Conservation (phyloP, 2,113 vertebrate species). For the Triplophysa siluroides region DNA sequence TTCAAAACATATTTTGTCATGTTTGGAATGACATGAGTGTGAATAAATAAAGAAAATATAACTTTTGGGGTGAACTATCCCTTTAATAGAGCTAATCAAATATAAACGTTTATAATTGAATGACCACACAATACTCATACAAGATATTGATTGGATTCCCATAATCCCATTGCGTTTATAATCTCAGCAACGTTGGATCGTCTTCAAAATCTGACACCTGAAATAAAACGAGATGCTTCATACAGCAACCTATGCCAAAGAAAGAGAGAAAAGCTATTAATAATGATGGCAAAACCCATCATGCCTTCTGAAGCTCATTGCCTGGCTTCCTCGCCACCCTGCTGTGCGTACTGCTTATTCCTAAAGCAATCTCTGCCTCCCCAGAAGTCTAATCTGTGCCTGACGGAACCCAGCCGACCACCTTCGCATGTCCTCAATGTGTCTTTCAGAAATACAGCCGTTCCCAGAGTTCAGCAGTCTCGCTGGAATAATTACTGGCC, state of each 20-base stretch:
- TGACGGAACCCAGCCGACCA: constrained; percentile 24
- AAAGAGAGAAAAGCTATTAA: neutral
- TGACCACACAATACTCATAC: neutral
- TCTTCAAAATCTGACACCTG: neutral
- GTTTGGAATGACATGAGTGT: too few species aligned
- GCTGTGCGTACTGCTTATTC: constrained; percentile 15
- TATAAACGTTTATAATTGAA: neutral
- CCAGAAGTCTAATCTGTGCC: constrained; percentile 19
- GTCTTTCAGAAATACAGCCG: constrained; percentile 15
- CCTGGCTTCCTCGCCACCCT: neutral
- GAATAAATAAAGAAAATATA: too few species aligned
- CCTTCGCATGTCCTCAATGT: constrained; percentile 23
- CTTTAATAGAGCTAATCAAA: neutral
- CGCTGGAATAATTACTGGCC: constrained; percentile 33
- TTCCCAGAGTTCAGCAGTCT: neutral
- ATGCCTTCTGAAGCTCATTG: constrained; percentile 15
- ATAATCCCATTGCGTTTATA: neutral
- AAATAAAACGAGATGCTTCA: neutral
- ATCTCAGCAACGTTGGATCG: neutral
- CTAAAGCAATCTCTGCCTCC: constrained; percentile 9
- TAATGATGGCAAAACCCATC: neutral
- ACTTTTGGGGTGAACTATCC: neutral
- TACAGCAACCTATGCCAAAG: neutral
- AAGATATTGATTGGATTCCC: neutral
- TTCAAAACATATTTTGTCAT: too few species aligned